Conservation (phyloP, 2,888 invertebrate genomes). For the Strigamia transsilvanica region DNA sequence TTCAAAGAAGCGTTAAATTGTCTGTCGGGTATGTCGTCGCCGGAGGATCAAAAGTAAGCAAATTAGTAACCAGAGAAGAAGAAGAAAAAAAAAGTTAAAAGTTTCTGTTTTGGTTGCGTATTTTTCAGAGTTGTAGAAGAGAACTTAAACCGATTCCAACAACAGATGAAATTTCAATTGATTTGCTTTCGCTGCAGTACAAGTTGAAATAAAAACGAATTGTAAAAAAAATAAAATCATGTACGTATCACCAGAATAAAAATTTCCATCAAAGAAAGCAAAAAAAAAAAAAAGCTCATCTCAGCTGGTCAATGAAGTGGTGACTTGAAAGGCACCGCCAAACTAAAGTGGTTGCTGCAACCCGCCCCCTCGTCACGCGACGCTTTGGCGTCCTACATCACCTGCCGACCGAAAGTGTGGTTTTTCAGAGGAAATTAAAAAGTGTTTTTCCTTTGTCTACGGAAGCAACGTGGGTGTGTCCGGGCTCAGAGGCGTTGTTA, state of each 20-base stretch:
- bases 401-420: conserved; percentile 31
- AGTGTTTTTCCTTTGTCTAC: conserved; percentile 44
- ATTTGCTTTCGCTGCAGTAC: conserved; percentile 61
- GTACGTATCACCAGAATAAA: neutral
- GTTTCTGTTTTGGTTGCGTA: neutral
- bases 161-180: conserved; percentile 64
- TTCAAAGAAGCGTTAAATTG: neutral
- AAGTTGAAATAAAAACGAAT: neutral
- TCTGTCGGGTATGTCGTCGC: neutral
- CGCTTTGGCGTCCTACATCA: conserved; percentile 8
- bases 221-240: neutral
- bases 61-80: neutral
- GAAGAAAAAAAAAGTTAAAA: neutral
- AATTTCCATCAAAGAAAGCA: neutral
- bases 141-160: conserved; percentile 62
- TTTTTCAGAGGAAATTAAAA: conserved; percentile 35
- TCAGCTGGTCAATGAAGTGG: conserved; percentile 40
- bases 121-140: conserved; percentile 61
- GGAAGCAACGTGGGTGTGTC: conserved; percentile 36
- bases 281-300: conserved; percentile 22
- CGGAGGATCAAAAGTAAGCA: conserved; percentile 36
- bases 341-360: conserved; percentile 26
- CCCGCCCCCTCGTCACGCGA: conserved; percentile 44
- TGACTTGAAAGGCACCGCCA: conserved; percentile 44
- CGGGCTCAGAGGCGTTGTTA: neutral